These are phyloP conservation scores for Elymnias hypermnestra DNA, from an alignment of 1,140 invertebrate genomes.

Conservation along the genomic window DNA sequence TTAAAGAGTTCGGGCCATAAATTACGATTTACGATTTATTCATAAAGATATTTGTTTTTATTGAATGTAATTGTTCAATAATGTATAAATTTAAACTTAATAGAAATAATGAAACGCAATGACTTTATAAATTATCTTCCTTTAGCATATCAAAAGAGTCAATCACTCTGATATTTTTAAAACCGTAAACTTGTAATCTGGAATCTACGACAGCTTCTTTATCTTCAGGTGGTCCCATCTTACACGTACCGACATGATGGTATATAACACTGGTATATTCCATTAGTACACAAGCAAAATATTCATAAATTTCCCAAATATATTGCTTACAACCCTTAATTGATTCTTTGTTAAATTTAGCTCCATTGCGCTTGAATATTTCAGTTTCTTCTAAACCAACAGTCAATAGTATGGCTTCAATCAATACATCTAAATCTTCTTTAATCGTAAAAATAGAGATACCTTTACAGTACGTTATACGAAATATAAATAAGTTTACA, in stretches of 20 bases:
- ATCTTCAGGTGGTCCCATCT: conserved; percentile 87
- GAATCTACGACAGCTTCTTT: conserved; percentile 83
- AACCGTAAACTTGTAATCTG: conserved; percentile 81
- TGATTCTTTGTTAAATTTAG: conserved; percentile 73
- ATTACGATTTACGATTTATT: too few relatives aligned
- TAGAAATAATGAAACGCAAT: not conserved
- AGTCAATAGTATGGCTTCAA: conserved; percentile 60
- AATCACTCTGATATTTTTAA: conserved; percentile 81
- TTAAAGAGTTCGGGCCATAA: too few relatives aligned
- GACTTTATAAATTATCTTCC: conserved; percentile 59
- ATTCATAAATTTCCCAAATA: conserved; percentile 81
- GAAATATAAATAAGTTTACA: too few relatives aligned
- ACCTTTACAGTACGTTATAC: too few relatives aligned
- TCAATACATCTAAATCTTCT: conserved; percentile 75
- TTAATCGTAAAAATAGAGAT: conserved; percentile 80
- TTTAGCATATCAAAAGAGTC: conserved; percentile 84
- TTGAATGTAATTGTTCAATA: too few relatives aligned
- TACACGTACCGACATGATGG: conserved; percentile 88
- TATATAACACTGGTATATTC: conserved; percentile 85
- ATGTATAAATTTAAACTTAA: not conserved
- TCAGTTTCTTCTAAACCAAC: conserved; percentile 65
- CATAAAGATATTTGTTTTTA: too few relatives aligned
- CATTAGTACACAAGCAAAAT: conserved; percentile 81
- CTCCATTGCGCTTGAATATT: conserved; percentile 16
- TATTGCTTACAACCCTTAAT: too few relatives aligned